A percentile compares a stretch with the other conserved stretches of the same genome.
Evolutionary conservation across 2,113 vertebrate genomes (phyloP).

Genomic region (Chionodraco myersi): DNA sequence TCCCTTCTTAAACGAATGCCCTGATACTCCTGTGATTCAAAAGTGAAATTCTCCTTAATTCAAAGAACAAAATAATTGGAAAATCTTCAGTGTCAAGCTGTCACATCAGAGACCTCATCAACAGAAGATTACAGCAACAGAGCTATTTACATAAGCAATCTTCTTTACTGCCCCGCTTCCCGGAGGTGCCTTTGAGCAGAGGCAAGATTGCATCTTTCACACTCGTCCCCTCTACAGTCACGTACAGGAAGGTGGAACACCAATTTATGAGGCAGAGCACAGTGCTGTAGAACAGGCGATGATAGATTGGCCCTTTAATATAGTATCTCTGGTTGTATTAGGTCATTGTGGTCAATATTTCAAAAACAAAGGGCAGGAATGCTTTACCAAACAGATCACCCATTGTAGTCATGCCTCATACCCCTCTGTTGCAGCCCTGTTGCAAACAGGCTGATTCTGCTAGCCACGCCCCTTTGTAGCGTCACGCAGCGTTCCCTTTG

Average conservation of each 20-base stretch:
- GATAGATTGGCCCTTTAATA: neutral
- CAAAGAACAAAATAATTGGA: slow-evolving; percentile 28
- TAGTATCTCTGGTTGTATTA: neutral
- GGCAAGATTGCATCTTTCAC: slow-evolving; percentile 51
- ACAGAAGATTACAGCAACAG: slow-evolving; percentile 50
- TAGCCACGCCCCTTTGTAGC: too few relatives aligned
- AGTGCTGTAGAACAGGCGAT: neutral
- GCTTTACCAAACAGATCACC: too few relatives aligned
- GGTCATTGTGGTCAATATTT: too few relatives aligned
- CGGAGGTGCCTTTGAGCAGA: slow-evolving; percentile 69
- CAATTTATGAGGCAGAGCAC: neutral
- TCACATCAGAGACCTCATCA: slow-evolving; percentile 44
- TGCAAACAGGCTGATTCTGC: too few relatives aligned
- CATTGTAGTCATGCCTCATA: too few relatives aligned
- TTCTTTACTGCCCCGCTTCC: slow-evolving; percentile 38
- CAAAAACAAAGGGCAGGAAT: too few relatives aligned
- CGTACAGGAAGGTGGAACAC: neutral
- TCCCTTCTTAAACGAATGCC: neutral
- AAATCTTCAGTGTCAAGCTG: neutral
- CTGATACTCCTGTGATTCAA: neutral
- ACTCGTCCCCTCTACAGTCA: slow-evolving; percentile 28
- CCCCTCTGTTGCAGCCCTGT: too few relatives aligned
- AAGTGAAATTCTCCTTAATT: slow-evolving; percentile 3
- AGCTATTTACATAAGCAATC: slow-evolving; percentile 73
- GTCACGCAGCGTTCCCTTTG: too few relatives aligned